phyloP scores from a whole-genome alignment of 2,888 invertebrate genomes.

The Drosophila affinis region DNA sequence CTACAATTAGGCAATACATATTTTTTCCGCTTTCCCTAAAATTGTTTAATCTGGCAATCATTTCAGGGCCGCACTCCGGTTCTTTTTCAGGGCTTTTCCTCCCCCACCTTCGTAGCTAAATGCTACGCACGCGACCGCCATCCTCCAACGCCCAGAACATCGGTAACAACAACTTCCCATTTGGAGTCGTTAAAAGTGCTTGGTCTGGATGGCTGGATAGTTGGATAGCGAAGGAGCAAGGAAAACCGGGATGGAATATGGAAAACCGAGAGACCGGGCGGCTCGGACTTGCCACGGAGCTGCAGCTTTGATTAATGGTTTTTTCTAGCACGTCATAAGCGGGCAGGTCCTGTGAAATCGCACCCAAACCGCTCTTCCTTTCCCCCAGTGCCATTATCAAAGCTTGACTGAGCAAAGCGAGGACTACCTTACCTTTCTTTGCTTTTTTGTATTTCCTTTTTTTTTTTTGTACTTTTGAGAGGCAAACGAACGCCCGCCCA shows the following conservation, averaged over 20 bases:
- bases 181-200: conserved; percentile 41
- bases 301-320: conserved; percentile 71
- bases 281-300: conserved; percentile 5
- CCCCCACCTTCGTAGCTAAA: neutral
- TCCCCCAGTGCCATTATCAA: conserved; percentile 42
- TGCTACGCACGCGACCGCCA: conserved; percentile 45
- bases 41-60: conserved; percentile 44
- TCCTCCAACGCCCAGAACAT: neutral
- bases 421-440: conserved; percentile 7
- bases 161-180: conserved; percentile 29
- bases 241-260: conserved; percentile 19
- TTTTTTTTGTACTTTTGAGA: neutral
- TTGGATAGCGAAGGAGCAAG: no score
- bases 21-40: conserved; percentile 37
- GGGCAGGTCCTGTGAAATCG: conserved; percentile 54
- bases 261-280: conserved; percentile 21
- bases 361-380: conserved; percentile 1
- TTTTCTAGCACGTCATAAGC: conserved; percentile 71
- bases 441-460: neutral
- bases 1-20: conserved; percentile 62
- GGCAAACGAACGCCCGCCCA: neutral
- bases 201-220: conserved; percentile 19
- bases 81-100: no score
- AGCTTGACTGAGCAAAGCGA: conserved; percentile 61
- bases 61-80: conserved; percentile 12